Evolutionary conservation across 2,113 vertebrate species (phyloP).

Genomic region (Pristiophorus japonicus): DNA sequence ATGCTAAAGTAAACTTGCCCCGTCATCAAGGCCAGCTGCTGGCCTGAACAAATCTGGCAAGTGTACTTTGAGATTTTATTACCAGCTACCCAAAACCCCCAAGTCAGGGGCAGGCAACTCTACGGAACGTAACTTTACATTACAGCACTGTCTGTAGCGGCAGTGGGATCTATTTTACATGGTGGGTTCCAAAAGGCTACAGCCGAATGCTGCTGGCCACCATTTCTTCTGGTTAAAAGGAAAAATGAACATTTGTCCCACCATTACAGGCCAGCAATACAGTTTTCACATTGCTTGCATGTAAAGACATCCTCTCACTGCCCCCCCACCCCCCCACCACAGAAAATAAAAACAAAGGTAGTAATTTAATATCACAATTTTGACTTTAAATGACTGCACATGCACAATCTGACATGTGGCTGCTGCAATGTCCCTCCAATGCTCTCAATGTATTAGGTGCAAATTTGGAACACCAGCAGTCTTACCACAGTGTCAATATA

Average conservation of each 20-base stretch:
- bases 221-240: not conserved
- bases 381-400: not conserved
- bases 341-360: not conserved
- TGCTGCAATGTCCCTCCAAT: not conserved
- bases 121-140: not conserved
- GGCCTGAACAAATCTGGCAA: not conserved
- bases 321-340: not conserved
- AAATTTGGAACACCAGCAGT: not conserved
- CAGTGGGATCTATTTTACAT: not conserved
- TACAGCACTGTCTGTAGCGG: not conserved
- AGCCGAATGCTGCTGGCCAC: not conserved
- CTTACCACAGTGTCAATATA: not conserved
- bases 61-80: not conserved
- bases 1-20: not conserved
- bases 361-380: not conserved
- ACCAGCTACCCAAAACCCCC: not conserved
- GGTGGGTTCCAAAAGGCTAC: not conserved
- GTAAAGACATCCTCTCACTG: not conserved
- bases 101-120: not conserved
- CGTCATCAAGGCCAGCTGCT: not conserved
- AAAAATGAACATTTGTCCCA: not conserved
- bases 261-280: not conserved
- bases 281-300: not conserved
- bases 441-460: not conserved
- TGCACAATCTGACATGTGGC: not conserved